phyloP scores from a whole-genome alignment of 2,888 invertebrate genomes.

The Drosophila atripex region DNA sequence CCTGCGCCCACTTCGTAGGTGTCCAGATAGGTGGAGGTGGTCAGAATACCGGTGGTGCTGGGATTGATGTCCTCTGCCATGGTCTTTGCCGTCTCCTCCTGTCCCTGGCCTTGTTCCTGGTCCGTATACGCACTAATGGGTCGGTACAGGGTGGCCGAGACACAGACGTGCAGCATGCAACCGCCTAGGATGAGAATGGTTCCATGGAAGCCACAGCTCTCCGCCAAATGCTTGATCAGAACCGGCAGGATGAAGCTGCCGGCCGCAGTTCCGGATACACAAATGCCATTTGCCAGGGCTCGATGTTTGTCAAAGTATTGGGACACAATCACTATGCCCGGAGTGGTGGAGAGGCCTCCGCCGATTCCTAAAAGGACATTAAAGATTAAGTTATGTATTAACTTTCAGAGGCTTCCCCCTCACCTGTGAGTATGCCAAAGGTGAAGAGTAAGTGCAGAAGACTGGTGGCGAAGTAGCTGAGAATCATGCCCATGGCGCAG shows the following conservation, averaged over 20 bases:
- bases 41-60: constrained; percentile 81
- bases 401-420: constrained; percentile 41
- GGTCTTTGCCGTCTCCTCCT: constrained; percentile 63
- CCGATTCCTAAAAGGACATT: constrained; percentile 86
- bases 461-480: constrained; percentile 89
- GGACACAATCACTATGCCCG: constrained; percentile 91
- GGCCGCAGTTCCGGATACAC: constrained; percentile 91
- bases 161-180: constrained; percentile 90
- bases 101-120: constrained; percentile 58
- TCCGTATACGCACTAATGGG: constrained; percentile 83
- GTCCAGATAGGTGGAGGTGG: constrained; percentile 83
- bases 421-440: constrained; percentile 89
- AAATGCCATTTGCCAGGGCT: constrained; percentile 91
- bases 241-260: constrained; percentile 92
- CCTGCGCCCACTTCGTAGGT: constrained; percentile 77
- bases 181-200: constrained; percentile 89
- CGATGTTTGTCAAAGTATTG: constrained; percentile 92
- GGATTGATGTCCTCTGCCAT: constrained; percentile 79
- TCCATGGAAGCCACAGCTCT: constrained; percentile 89
- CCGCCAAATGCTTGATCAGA: constrained; percentile 88
- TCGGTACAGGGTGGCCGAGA: constrained; percentile 88
- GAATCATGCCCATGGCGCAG: constrained; percentile 88
- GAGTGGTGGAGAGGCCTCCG: constrained; percentile 91
- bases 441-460: constrained; percentile 88
- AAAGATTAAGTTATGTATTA: not conserved